phyloP scores from a whole-genome alignment of 2,113 vertebrate species.

The Tenrec ecaudatus region DNA sequence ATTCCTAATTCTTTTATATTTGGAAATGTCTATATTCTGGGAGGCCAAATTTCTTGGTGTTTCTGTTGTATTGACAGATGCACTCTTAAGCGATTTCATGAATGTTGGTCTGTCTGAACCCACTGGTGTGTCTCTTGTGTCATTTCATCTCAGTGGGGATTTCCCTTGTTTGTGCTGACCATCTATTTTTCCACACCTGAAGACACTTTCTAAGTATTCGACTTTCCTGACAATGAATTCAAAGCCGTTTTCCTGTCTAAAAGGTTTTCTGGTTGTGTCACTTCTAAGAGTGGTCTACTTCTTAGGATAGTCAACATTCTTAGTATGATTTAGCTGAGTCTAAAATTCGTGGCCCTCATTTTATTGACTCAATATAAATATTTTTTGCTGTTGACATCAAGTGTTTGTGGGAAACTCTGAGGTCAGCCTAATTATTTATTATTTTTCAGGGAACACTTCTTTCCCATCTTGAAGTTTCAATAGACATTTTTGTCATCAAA shows the following conservation, averaged over 20 bases:
- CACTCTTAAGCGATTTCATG: too few species aligned
- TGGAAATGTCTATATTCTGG: not conserved
- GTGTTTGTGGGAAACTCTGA: not conserved
- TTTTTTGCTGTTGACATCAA: rapidly evolving
- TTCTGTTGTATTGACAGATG: not conserved
- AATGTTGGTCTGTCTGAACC: too few species aligned
- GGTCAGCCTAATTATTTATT: not conserved
- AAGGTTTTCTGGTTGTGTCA: not conserved
- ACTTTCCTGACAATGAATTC: too few species aligned
- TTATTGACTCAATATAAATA: conserved; percentile 2
- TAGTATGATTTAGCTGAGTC: not conserved
- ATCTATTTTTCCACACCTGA: too few species aligned
- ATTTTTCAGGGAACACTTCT: not conserved
- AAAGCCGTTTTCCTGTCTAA: not conserved
- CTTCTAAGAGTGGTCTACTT: not conserved
- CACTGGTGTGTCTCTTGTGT: too few species aligned
- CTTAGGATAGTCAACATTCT: not conserved
- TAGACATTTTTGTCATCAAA: not conserved
- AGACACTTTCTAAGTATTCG: too few species aligned
- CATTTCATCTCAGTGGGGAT: too few species aligned
- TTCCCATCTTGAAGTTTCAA: not conserved
- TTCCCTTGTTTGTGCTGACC: too few species aligned
- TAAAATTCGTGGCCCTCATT: conserved; percentile 22
- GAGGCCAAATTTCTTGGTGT: not conserved
- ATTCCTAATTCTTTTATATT: not conserved